Evolutionary conservation across 2,797 vertebrate species (phyloP), one percentile per base, ranked within the genome.

Genomic region (Podarcis lilfordi): DNA sequence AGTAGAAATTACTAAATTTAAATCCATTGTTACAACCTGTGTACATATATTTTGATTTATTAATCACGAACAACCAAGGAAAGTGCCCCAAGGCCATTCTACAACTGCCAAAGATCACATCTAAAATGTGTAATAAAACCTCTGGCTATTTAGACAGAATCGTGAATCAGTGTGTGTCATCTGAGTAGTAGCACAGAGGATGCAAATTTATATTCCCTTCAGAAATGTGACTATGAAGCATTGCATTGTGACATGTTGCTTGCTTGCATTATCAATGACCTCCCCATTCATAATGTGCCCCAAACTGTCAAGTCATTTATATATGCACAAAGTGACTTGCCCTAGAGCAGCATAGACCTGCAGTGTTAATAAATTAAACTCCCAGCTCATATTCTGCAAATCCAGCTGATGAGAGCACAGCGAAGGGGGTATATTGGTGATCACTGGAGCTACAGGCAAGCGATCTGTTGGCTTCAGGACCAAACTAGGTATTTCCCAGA

Each of bases 101-200:
- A 61, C 76, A 84, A 87, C 35, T 76, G 71, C 59, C 85, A 86
- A 68, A 83, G 21, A 40, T 79, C 50, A 86, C 88, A 87, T 90
- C 82, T 25, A 5, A 91, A 74, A 88, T 21, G 89, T 88, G 84
- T 84, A 82, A 89, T 85, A 71, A 61, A 78, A 78, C 75, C 89
- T 45, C 21, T 59, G 61, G 90, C 90, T 94, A 37, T 95, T 85
- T 45, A 19, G 50, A 45, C 85, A 86, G 81, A 89, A 80, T 90
- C 88, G 11, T 29, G 89, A 92, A 86, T 91, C n/a, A 81, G 86
- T 78, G 5, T 85, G 5, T 86, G 71, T 66, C 8, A 8, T 85
- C 5, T 37, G 19, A n/a, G n/a, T 69, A 69, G 69, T 83, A 23
- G 85, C 82, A 82, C 35, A 72, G 29, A 90, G 91, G 90, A 87